phyloP scores from a whole-genome alignment of 2,888 invertebrate genomes.

The Rugalucina vietnamica region DNA sequence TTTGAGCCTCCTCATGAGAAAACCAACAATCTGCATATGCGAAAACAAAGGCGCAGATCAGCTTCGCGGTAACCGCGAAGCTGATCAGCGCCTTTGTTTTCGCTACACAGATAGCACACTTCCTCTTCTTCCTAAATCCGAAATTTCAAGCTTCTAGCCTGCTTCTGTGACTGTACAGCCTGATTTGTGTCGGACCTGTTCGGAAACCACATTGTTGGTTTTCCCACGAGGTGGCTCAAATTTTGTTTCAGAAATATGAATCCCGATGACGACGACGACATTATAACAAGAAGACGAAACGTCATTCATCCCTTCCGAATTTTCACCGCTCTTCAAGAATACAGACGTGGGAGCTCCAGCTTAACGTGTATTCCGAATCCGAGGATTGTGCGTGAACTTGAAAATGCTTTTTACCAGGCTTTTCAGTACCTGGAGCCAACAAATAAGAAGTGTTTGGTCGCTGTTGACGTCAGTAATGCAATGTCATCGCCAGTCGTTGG shows the following conservation, averaged over 20 bases:
- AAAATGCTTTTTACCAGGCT: slow-evolving; percentile 79
- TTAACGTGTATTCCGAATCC: slow-evolving; percentile 75
- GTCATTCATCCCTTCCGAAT: slow-evolving; percentile 81
- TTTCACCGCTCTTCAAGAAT: slow-evolving; percentile 76
- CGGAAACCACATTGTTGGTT: too few relatives aligned
- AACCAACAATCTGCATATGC: too few relatives aligned
- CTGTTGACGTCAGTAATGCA: slow-evolving; percentile 86
- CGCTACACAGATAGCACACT: too few relatives aligned
- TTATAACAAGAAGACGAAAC: background rate
- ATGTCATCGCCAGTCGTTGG: slow-evolving; percentile 82
- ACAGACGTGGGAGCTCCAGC: slow-evolving; percentile 72
- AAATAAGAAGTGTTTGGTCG: slow-evolving; percentile 86
- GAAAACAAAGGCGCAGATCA: too few relatives aligned
- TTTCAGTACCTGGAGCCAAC: slow-evolving; percentile 85
- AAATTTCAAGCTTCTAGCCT: too few relatives aligned
- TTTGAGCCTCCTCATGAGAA: too few relatives aligned
- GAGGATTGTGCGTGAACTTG: slow-evolving; percentile 71
- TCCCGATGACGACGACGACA: slow-evolving; percentile 40
- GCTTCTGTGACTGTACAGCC: too few relatives aligned
- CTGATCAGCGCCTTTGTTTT: too few relatives aligned
- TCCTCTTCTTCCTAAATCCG: too few relatives aligned
- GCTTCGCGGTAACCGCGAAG: too few relatives aligned
- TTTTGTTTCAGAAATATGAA: background rate
- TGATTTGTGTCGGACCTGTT: too few relatives aligned
- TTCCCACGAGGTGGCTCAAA: too few relatives aligned